phyloP scores from a whole-genome alignment of 2,888 invertebrate genomes.

The Prionchulus punctatus region DNA sequence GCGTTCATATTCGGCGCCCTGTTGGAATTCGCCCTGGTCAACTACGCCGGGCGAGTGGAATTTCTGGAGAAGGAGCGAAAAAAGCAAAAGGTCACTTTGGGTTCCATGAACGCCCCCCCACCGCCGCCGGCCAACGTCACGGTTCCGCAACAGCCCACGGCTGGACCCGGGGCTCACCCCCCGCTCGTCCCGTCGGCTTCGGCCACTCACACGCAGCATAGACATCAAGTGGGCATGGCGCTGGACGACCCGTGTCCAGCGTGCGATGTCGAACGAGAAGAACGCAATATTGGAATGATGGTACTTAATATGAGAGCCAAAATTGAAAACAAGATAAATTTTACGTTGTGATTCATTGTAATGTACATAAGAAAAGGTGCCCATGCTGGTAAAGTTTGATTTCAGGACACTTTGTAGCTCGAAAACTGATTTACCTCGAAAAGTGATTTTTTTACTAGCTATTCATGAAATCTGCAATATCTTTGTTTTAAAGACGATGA shows the following conservation, averaged over 20 bases:
- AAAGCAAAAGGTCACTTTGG: not conserved
- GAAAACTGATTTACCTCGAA: too few species aligned
- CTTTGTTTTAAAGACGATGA: too few species aligned
- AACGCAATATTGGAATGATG: not conserved
- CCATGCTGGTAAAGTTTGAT: too few species aligned
- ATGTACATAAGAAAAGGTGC: too few species aligned
- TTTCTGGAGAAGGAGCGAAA: conserved; percentile 10
- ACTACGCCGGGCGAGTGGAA: conserved; percentile 83
- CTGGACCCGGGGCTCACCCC: too few species aligned
- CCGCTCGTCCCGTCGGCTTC: not conserved
- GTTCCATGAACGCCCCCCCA: too few species aligned
- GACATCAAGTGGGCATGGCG: not conserved
- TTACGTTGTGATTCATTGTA: too few species aligned
- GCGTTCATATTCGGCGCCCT: conserved; percentile 91
- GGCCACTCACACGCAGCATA: not conserved
- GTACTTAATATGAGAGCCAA: too few species aligned
- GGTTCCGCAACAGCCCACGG: not conserved
- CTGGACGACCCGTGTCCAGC: not conserved
- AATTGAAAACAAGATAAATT: too few species aligned
- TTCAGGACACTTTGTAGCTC: too few species aligned
- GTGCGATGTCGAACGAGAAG: not conserved
- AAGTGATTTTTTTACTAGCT: too few species aligned
- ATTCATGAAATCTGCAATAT: too few species aligned
- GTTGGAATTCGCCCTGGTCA: conserved; percentile 85
- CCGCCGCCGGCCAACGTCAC: not conserved